Evolutionary conservation across 2,113 vertebrate species (phyloP), one percentile per base, ranked within the genome.

Genomic region (Trinectes maculatus): DNA sequence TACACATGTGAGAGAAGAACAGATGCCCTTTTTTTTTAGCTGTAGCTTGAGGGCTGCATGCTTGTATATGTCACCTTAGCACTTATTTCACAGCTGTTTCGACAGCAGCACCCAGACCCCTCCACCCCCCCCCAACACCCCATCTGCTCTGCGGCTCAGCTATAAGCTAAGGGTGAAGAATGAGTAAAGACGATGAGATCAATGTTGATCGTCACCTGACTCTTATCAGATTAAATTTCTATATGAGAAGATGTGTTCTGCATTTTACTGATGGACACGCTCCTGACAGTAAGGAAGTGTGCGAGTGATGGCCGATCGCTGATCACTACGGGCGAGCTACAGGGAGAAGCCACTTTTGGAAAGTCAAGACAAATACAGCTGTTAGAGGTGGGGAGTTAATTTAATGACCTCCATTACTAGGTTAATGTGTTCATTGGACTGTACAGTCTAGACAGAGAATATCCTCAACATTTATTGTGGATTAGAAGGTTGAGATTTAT

Each of bases 401-500:
- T 75, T 74, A 79, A 87, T 71, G 81, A 71, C 42, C 68, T 25
- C 49, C 54, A 53, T 74, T 64, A 59, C 67, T 67, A 57, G 80
- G 80, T 80, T 81, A 84, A 88, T 87, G 75, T 66, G 74, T 79
- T 84, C 80, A 80, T 61, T 74, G 80, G 75, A 74, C 74, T 82
- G 69, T 54, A 48, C 33, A 75, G 87, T 84, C 84, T 69, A 74
- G 78, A 83, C 80, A 52, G 77, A 68, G 61, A 68, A 79, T 43
- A 84, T 53, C 54, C 76, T 66, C 44, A 82, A 78, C 64, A 57
- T 82, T 86, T 81, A 82, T 80, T 57, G 64, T 54, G 42, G 51
- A 71, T 58, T 39, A 60, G 37, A 64, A 64, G 3, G 28, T 78
- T 71, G 29, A 74, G 51, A 87, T 85, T 77, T 76, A 87, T 86